Evolutionary conservation across 2,888 invertebrate species (phyloP).

Genomic region (Leistus spinibarbis): DNA sequence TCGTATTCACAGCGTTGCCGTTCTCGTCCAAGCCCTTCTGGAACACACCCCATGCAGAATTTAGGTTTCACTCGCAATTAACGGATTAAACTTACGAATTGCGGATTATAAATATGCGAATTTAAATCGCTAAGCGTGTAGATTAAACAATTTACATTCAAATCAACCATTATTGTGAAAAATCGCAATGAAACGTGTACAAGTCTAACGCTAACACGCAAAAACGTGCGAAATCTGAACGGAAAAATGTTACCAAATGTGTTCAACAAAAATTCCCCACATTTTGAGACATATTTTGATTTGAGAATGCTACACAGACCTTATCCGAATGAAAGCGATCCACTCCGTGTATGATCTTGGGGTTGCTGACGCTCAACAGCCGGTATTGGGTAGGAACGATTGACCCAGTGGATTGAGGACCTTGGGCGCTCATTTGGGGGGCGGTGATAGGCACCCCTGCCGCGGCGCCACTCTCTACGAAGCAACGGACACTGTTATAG

Average conservation of each 20-base stretch:
- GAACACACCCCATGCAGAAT: conserved; percentile 48
- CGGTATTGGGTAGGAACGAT: conserved; percentile 56
- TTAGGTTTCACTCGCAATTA: not conserved
- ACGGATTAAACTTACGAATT: not conserved
- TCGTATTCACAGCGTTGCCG: conserved; percentile 71
- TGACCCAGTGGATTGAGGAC: conserved; percentile 54
- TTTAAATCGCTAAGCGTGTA: not conserved
- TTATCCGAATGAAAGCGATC: conserved; percentile 21
- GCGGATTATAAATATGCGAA: not conserved
- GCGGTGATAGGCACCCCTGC: conserved; percentile 46
- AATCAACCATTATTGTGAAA: not conserved
- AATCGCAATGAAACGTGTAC: not conserved
- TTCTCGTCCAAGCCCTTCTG: conserved; percentile 79
- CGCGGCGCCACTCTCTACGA: conserved; percentile 47
- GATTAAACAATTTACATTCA: not conserved
- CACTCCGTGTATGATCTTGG: conserved; percentile 4
- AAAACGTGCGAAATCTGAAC: not conserved
- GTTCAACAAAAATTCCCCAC: not conserved
- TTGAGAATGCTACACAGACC: not conserved
- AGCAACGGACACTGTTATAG: conserved; percentile 56
- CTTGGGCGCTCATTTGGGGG: conserved; percentile 57
- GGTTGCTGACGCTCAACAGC: conserved; percentile 48
- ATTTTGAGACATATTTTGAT: not conserved
- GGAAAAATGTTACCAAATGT: not conserved
- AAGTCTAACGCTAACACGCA: not conserved